These are phyloP conservation scores for Catharus fuscescens DNA, from an alignment of 2,113 vertebrate species.

Conservation along the genomic window DNA sequence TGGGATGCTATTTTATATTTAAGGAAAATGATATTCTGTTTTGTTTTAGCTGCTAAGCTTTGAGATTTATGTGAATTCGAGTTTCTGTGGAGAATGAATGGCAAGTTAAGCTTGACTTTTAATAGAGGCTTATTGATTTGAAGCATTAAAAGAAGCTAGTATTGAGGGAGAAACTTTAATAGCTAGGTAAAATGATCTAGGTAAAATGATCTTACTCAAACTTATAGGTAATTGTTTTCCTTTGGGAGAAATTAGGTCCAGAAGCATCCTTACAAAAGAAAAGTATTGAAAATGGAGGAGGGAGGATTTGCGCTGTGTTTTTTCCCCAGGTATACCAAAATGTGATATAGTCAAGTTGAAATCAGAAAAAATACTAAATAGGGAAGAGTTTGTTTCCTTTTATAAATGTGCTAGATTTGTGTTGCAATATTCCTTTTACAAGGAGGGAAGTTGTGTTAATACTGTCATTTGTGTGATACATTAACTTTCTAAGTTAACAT, in stretches of 20 bases:
- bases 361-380: not conserved
- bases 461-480: not conserved
- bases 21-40: not conserved
- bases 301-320: not conserved
- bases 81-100: conserved; percentile 27
- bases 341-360: not conserved
- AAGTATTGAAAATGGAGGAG: not conserved
- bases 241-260: not conserved
- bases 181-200: no score
- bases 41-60: conserved; percentile 1
- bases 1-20: not conserved
- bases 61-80: not conserved
- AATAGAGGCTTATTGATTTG: not conserved
- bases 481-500: not conserved
- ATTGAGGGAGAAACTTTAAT: not conserved
- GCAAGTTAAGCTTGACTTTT: not conserved
- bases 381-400: not conserved
- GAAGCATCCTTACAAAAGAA: not conserved
- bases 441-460: not conserved
- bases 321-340: not conserved
- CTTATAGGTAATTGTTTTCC: not conserved
- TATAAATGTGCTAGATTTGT: not conserved
- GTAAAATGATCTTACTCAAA: not conserved
- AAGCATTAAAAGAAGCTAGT: not conserved
- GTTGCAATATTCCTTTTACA: not conserved